These are phyloP conservation scores for Serilophus lunatus DNA, from an alignment of 2,113 vertebrate genomes.

Conservation along the genomic window DNA sequence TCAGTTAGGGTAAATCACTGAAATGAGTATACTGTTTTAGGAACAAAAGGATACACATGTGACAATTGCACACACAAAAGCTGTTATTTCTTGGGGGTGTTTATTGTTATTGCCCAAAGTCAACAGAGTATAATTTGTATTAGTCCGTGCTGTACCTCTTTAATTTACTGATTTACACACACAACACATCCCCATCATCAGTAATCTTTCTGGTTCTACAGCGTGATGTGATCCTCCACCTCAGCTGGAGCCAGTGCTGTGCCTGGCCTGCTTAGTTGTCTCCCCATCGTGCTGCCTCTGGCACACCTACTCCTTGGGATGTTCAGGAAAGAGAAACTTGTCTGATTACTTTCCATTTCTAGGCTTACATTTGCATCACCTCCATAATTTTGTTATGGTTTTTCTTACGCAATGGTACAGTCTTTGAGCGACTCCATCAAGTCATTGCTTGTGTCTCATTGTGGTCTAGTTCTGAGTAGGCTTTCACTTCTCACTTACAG, in stretches of 20 bases:
- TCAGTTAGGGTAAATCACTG: neutral
- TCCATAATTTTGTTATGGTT: neutral
- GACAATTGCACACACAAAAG: neutral
- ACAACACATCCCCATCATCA: rapidly evolving
- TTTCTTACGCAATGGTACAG: neutral
- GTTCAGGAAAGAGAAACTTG: neutral
- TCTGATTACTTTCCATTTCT: neutral
- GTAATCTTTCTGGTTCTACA: neutral
- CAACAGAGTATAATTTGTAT: neutral
- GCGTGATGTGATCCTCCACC: neutral
- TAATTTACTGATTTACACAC: neutral
- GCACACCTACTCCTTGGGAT: neutral
- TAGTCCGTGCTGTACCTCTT: neutral
- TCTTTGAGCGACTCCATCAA: neutral
- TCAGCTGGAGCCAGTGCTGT: neutral
- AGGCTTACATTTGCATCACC: neutral
- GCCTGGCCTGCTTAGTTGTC: neutral
- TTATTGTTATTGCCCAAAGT: neutral
- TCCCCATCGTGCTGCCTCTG: neutral
- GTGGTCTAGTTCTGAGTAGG: neutral
- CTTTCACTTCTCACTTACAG: neutral
- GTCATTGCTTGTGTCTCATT: neutral
- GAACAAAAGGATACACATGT: rapidly evolving
- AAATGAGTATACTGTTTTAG: rapidly evolving
- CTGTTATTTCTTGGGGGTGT: neutral